phyloP scores from a whole-genome alignment of 2,888 invertebrate genomes.

The Machimus atricapillus region DNA sequence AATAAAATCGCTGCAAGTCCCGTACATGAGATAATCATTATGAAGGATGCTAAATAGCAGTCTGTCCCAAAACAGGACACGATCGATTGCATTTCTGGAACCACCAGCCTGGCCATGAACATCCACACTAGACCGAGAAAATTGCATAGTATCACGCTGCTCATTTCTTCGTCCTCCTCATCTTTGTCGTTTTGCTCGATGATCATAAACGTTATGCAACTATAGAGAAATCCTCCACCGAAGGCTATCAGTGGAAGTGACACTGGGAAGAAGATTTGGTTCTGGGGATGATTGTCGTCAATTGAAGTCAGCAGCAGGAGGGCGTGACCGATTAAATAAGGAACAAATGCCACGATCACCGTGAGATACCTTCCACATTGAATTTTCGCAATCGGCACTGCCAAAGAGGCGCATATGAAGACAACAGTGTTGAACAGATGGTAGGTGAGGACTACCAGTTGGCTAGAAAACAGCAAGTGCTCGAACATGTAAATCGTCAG shows the following conservation, averaged over 20 bases:
- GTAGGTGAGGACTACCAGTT: background rate
- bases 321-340: background rate
- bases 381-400: background rate
- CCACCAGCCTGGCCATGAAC: background rate
- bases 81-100: background rate
- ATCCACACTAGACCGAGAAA: background rate
- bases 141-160: background rate
- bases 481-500: background rate
- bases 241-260: background rate
- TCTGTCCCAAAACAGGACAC: background rate
- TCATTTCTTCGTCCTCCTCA: background rate
- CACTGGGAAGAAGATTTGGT: background rate
- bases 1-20: background rate
- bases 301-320: background rate
- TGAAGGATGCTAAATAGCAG: background rate
- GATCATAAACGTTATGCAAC: background rate
- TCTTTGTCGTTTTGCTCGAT: background rate
- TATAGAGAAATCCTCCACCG: background rate
- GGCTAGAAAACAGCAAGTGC: background rate
- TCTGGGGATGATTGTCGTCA: background rate
- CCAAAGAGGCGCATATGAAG: background rate
- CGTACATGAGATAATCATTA: background rate
- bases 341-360: background rate
- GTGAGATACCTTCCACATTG: background rate
- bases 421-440: background rate